Base-by-base conservation (phyloP, 2,797 vertebrate genomes). In the Harpagifer antarcticus region DNA sequence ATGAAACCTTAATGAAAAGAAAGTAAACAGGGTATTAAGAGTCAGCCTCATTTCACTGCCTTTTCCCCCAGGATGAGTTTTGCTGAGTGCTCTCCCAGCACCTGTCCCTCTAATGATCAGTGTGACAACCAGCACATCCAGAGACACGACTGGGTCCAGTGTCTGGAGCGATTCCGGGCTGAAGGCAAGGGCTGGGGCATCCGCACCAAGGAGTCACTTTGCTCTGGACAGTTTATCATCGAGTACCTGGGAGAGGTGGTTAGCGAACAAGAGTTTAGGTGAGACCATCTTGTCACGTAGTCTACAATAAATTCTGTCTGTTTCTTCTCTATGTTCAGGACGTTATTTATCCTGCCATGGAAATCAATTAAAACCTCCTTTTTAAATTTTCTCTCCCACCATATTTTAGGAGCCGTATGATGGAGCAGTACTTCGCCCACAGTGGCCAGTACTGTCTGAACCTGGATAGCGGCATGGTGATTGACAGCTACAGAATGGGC, bases 171-270 rank as follows among this genome's bases (percentile, higher is more conserved):
- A 20, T 99, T 99, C 91, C 95, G 98, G 13, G 96, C 98, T 0
- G 98, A 99, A 68, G 98, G 98, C 63, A 99, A 99, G 52, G 98
- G 98, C 16, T 99, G 98, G 98, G 98, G 98, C 9, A 99, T 99
- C 85, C 97, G 98, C 64, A 99, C 97, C 86, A 99, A 99, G 78
- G 96, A 99, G 54, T 48, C 96, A 13, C 96, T 99, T 6, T 96
- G 96, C 68, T 92, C 97, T 2, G 97, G 98, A 4, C 98, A 99
- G 90, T 99, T 99, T 82, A 99, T 99, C 95, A 99, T 99, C 5
- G 98, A 99, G 85, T 99, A 99, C 76, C 93, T 99, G 87, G 98
- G 98, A 65, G 98, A 99, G 84, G 98, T 99, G 61, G 98, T 99
- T 78, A 99, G 97, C 33, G 97, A 99, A 78, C 97, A 99, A 2